These are phyloP conservation scores for Sylvilagus bachmani DNA, from an alignment of 2,113 vertebrate species.

Conservation along the genomic window DNA sequence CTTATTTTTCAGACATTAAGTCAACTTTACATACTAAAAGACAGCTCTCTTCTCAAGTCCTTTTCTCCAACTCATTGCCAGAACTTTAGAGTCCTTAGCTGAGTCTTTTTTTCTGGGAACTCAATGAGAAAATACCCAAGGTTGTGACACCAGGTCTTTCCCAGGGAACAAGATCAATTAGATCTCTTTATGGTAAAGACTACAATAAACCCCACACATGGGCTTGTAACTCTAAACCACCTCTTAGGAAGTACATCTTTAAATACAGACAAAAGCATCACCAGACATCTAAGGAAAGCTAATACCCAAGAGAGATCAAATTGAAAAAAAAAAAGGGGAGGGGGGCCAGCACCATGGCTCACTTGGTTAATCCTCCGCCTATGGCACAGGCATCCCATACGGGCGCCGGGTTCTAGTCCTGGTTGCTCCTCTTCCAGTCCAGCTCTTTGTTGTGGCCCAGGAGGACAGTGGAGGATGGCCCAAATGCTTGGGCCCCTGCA, in stretches of 20 bases:
- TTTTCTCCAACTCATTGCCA: background rate
- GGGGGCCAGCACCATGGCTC: no score
- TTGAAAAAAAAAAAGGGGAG: no score
- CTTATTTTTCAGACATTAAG: background rate
- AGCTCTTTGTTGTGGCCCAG: no score
- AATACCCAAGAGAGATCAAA: background rate
- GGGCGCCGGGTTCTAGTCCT: no score
- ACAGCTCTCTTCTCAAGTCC: background rate
- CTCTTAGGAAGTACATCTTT: background rate
- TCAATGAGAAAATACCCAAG: conserved; percentile 9
- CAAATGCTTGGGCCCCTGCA: no score
- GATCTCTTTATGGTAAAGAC: background rate
- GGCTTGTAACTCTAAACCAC: background rate
- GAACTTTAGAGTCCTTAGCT: background rate
- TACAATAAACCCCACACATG: background rate
- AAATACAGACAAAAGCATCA: background rate
- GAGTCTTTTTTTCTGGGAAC: background rate
- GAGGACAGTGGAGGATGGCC: no score
- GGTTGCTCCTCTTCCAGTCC: no score
- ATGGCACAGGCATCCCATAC: no score
- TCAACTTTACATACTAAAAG: background rate
- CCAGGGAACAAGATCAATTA: background rate
- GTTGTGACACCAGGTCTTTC: background rate
- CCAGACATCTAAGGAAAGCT: background rate
- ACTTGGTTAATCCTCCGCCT: no score